These are phyloP conservation scores for Microvelia longipes DNA, from an alignment of 1,140 invertebrate genomes.

Conservation along the genomic window DNA sequence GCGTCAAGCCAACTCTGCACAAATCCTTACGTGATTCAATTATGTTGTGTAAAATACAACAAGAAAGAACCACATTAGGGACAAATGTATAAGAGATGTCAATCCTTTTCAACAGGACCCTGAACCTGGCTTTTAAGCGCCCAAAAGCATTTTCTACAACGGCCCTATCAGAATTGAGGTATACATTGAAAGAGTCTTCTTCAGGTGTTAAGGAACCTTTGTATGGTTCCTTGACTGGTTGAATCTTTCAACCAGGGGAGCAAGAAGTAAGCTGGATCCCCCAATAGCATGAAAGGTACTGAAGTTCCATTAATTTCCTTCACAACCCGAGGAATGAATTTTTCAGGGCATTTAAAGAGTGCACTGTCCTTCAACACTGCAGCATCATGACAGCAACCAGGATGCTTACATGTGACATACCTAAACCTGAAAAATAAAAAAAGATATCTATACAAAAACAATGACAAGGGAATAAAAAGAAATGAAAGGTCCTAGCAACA, in stretches of 20 bases:
- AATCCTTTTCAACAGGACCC: background rate
- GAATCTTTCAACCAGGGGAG: constrained; percentile 5
- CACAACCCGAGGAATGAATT: background rate
- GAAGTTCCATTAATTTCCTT: background rate
- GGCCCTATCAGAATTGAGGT: background rate
- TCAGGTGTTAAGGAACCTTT: background rate
- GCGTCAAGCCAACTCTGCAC: background rate
- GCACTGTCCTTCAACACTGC: background rate
- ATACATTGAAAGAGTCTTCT: background rate
- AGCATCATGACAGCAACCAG: background rate
- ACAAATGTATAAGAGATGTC: background rate
- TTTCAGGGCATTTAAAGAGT: background rate
- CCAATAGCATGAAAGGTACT: background rate
- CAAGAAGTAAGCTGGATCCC: background rate
- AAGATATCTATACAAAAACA: background rate
- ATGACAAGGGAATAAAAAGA: background rate
- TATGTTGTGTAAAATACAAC: background rate
- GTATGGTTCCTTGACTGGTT: background rate
- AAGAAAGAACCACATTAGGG: background rate
- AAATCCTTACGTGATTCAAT: background rate
- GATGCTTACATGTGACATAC: background rate
- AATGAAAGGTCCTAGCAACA: background rate
- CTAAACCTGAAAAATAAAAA: background rate
- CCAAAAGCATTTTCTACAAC: background rate
- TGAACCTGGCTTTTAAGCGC: background rate